Evolutionary conservation across 2,113 vertebrate genomes (phyloP).

Genomic region (Salvelinus sp.): DNA sequence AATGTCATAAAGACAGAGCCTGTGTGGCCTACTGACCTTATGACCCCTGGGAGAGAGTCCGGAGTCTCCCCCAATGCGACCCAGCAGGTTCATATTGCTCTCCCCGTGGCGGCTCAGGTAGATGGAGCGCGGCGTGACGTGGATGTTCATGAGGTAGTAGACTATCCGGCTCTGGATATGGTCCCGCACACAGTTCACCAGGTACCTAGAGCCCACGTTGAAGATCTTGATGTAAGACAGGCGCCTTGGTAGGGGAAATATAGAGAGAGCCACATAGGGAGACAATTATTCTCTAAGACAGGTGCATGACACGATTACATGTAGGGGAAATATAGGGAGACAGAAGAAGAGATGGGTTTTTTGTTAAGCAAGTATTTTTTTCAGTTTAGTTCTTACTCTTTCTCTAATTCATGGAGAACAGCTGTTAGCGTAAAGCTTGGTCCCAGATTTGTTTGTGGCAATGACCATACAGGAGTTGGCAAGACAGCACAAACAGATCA

Average conservation of each 20-base stretch:
- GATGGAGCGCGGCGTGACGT: constrained; percentile 84
- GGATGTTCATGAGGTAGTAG: constrained; percentile 94
- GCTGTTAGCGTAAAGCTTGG: not conserved
- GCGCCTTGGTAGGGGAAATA: constrained; percentile 56
- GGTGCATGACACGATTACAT: no score
- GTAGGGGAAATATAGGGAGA: not conserved
- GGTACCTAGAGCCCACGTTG: constrained; percentile 82
- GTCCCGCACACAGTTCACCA: constrained; percentile 86
- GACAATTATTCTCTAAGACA: no score
- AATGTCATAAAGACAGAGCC: not conserved
- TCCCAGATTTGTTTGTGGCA: no score
- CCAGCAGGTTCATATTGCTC: constrained; percentile 84
- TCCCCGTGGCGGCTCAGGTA: constrained; percentile 89
- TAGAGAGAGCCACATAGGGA: not conserved
- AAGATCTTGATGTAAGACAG: constrained; percentile 93
- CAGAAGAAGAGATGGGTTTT: no score
- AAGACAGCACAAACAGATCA: not conserved
- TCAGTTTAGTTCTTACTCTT: not conserved
- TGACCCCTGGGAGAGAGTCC: constrained; percentile 78
- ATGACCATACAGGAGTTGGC: no score
- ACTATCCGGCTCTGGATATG: constrained; percentile 89
- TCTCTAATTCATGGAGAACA: not conserved
- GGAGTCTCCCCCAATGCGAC: constrained; percentile 82
- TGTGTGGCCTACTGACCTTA: constrained; percentile 59
- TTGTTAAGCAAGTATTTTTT: not conserved